Percentiles rank a stretch among this genome's conserved stretches.
phyloP scores from a whole-genome alignment of 2,113 vertebrate species.

The Loxodonta africana region DNA sequence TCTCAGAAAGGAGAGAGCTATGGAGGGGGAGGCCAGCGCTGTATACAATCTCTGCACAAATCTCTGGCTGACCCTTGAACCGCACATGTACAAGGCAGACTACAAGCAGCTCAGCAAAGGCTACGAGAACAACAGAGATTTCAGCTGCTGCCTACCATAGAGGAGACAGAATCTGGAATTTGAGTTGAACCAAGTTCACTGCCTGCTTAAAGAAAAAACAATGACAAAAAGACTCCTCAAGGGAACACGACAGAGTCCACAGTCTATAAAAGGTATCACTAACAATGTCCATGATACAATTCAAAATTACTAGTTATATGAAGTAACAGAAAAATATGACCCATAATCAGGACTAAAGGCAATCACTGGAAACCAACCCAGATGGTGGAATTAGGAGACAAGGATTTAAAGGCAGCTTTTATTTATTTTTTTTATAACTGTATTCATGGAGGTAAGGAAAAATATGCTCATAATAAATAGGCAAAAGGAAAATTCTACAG shows the following conservation, averaged over 20 bases:
- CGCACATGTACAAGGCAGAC: not conserved
- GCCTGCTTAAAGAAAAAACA: not conserved
- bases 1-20: not conserved
- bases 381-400: not conserved
- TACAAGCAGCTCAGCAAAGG: not conserved
- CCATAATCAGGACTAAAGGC: not conserved
- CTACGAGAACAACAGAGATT: not conserved
- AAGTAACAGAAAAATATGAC: not conserved
- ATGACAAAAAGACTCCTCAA: not conserved
- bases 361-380: not conserved
- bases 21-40: not conserved
- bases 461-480: slow-evolving; percentile 29
- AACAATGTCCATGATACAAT: not conserved
- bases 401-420: not conserved
- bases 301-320: slow-evolving; percentile 6
- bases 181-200: not conserved
- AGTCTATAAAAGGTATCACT: not conserved
- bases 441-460: slow-evolving; percentile 10
- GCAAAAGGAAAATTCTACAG: not conserved
- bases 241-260: not conserved
- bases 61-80: not conserved
- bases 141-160: not conserved
- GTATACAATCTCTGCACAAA: not conserved
- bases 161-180: not conserved
- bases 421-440: not conserved